These are phyloP conservation scores for Aphidius gifuensis DNA, from an alignment of 1,140 invertebrate species.

Conservation along the genomic window DNA sequence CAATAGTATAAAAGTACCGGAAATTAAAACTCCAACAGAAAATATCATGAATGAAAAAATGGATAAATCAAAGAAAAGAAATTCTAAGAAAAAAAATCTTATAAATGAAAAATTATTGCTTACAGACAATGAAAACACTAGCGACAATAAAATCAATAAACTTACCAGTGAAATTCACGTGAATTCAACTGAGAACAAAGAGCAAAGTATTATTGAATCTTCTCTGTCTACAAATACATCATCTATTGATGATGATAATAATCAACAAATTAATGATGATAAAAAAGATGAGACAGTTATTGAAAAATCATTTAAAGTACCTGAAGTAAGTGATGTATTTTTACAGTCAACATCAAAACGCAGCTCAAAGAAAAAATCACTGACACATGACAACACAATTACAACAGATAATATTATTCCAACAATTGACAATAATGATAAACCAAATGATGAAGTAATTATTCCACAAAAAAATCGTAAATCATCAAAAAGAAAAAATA, in stretches of 20 bases:
- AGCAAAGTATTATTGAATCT: too few species aligned
- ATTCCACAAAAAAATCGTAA: background rate
- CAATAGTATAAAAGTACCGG: too few species aligned
- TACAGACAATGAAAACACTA: too few species aligned
- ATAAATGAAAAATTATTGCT: too few species aligned
- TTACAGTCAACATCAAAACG: conserved; percentile 27
- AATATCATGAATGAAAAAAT: too few species aligned
- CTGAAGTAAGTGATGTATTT: conserved; percentile 3
- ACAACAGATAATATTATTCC: background rate
- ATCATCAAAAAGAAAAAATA: conserved; percentile 13
- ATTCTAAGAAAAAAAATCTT: too few species aligned
- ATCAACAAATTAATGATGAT: background rate
- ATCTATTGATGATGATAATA: background rate
- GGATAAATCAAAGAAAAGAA: too few species aligned
- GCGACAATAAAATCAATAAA: too few species aligned
- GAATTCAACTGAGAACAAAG: too few species aligned
- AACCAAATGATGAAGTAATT: background rate
- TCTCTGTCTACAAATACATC: too few species aligned
- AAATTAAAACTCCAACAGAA: too few species aligned
- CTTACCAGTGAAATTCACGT: too few species aligned
- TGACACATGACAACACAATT: conserved; percentile 16
- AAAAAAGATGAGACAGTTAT: background rate
- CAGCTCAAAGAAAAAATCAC: conserved; percentile 30
- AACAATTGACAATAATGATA: background rate
- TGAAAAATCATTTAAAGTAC: background rate